phyloP scores from a whole-genome alignment of 2,888 invertebrate species.

The Junonia oenone region DNA sequence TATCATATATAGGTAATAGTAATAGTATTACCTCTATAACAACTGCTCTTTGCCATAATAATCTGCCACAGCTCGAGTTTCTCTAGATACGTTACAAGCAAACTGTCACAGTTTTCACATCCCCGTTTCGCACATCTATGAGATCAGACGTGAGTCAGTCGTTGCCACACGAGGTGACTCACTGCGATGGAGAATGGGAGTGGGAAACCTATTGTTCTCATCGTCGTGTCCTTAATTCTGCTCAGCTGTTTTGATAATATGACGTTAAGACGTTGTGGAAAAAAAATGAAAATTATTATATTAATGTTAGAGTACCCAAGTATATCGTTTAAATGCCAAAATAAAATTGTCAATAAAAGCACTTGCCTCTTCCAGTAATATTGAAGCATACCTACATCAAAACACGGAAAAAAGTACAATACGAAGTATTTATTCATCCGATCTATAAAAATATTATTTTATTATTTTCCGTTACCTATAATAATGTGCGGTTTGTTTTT shows the following conservation, averaged over 20 bases:
- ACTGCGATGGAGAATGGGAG: constrained; percentile 53
- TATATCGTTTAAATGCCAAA: too few species aligned
- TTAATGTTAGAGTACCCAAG: too few species aligned
- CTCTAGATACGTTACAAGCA: background rate
- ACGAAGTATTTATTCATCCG: background rate
- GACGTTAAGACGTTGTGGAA: constrained; percentile 10
- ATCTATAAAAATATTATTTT: background rate
- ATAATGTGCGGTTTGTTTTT: constrained; percentile 8
- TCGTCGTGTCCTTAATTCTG: constrained; percentile 50
- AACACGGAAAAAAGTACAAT: background rate
- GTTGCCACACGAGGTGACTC: constrained; percentile 74
- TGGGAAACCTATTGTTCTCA: constrained; percentile 66
- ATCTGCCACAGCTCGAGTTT: background rate
- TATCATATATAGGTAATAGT: too few species aligned
- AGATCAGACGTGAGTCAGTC: constrained; percentile 63
- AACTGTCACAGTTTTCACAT: constrained; percentile 28
- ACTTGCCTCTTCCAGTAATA: background rate
- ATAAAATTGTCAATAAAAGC: background rate
- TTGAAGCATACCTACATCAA: background rate
- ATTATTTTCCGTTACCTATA: background rate
- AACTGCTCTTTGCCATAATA: too few species aligned
- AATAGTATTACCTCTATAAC: too few species aligned
- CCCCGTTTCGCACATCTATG: constrained; percentile 46
- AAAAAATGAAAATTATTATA: background rate
- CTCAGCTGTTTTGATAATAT: constrained; percentile 40